These are phyloP conservation scores for Cinara cedri DNA, from an alignment of 2,888 invertebrate species.

Conservation along the genomic window DNA sequence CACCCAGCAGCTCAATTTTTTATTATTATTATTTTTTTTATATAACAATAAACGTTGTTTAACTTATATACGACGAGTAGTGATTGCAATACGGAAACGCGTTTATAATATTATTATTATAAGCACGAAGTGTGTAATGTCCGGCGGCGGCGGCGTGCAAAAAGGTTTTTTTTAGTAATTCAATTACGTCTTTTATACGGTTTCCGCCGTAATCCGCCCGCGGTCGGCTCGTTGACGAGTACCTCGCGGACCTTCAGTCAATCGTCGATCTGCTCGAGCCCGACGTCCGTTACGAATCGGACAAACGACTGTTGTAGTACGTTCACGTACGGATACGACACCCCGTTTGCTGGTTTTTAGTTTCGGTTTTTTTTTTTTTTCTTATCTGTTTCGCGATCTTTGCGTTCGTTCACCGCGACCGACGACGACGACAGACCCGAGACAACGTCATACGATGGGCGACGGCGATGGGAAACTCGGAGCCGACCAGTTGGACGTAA, in stretches of 20 bases:
- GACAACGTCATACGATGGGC: background rate
- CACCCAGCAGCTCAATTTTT: too few relatives aligned
- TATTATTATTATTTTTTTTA: too few relatives aligned
- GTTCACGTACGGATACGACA: background rate
- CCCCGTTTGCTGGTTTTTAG: background rate
- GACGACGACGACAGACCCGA: too few relatives aligned
- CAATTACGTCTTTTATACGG: background rate
- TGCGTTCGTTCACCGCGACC: background rate
- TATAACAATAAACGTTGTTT: too few relatives aligned
- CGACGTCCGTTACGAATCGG: background rate
- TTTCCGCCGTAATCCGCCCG: background rate
- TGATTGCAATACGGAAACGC: too few relatives aligned
- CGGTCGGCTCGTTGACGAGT: background rate
- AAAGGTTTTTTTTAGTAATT: background rate
- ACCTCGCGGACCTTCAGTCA: too few relatives aligned
- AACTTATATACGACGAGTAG: too few relatives aligned
- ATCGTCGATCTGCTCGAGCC: background rate
- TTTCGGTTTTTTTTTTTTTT: too few relatives aligned
- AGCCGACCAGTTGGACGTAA: constrained; percentile 61
- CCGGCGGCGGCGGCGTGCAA: too few relatives aligned
- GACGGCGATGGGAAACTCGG: background rate
- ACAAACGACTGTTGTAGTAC: background rate
- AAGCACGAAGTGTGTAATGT: too few relatives aligned
- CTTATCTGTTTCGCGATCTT: too few relatives aligned
- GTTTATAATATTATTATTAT: too few relatives aligned